Conservation (phyloP, 2,797 vertebrate species). For the Aeoliscus strigatus region DNA sequence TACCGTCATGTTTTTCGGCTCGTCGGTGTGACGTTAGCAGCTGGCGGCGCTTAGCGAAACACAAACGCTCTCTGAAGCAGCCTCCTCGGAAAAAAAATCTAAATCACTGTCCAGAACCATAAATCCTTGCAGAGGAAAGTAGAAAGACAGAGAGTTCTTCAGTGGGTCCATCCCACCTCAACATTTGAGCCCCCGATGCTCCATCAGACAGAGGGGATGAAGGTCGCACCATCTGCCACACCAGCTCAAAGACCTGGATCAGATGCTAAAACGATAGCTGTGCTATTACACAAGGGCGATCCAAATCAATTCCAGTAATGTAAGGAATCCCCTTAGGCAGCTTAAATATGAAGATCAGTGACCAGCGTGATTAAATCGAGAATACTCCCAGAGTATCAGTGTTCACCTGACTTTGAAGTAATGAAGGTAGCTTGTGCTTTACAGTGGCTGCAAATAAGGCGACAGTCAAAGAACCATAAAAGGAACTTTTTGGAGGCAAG, state of each 20-base stretch:
- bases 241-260: constrained; percentile 34
- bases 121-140: constrained; percentile 56
- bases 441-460: constrained; percentile 58
- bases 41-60: too few species aligned
- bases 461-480: constrained; percentile 63
- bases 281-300: constrained; percentile 25
- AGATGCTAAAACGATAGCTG: constrained; percentile 21
- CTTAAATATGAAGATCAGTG: constrained; percentile 38
- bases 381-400: constrained; percentile 17
- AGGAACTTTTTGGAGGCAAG: constrained; percentile 61
- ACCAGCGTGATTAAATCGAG: constrained; percentile 35
- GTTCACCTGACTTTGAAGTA: constrained; percentile 50
- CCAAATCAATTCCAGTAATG: constrained; percentile 63
- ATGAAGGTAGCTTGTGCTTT: constrained; percentile 38
- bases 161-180: constrained; percentile 8
- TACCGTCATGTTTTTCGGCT: too few species aligned
- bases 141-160: constrained; percentile 46
- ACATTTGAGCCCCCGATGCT: constrained; percentile 28
- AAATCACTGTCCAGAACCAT: constrained; percentile 38
- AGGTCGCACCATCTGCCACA: constrained; percentile 57
- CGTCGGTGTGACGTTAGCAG: too few species aligned
- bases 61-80: too few species aligned
- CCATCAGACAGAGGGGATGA: constrained; percentile 34
- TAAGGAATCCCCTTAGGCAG: constrained; percentile 52
- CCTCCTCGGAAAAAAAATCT: constrained; percentile 25